phyloP scores from a whole-genome alignment of 1,140 invertebrate species.

The Bombus consobrinus region DNA sequence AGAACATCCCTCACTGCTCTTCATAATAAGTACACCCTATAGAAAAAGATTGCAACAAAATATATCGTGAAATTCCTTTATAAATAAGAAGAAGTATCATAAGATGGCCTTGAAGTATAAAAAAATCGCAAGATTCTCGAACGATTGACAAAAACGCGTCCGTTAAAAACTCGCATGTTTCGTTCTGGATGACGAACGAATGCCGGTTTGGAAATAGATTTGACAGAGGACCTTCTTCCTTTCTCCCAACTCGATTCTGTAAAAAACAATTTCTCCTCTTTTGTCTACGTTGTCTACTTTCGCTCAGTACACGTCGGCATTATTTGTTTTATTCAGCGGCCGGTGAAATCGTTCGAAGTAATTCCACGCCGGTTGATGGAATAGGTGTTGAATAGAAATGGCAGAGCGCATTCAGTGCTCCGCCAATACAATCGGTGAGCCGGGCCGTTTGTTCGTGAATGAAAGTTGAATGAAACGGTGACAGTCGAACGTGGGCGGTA shows the following conservation, averaged over 20 bases:
- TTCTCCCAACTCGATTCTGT: not conserved
- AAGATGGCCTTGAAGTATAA: not conserved
- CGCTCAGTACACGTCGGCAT: not conserved
- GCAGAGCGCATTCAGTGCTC: slow-evolving; percentile 38
- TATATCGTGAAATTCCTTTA: not conserved
- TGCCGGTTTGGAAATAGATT: not conserved
- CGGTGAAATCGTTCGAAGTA: slow-evolving; percentile 49
- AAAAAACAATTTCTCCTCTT: slow-evolving; percentile 40
- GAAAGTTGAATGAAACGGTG: slow-evolving; percentile 51
- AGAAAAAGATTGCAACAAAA: too few species aligned
- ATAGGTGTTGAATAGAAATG: slow-evolving; percentile 49
- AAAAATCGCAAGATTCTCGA: not conserved
- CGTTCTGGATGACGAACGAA: not conserved
- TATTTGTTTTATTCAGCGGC: slow-evolving; percentile 50
- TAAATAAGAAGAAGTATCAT: not conserved
- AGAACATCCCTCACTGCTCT: too few species aligned
- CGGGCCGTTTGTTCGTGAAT: slow-evolving; percentile 42
- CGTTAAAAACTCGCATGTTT: not conserved
- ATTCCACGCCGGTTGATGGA: slow-evolving; percentile 44
- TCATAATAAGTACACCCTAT: too few species aligned
- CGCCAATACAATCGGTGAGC: slow-evolving; percentile 39
- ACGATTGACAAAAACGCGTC: not conserved
- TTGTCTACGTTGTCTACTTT: slow-evolving; percentile 3
- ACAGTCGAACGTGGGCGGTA: slow-evolving; percentile 48
- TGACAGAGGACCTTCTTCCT: not conserved